These are phyloP conservation scores for Diogma glabrata DNA, from an alignment of 2,888 invertebrate genomes.

Conservation along the genomic window DNA sequence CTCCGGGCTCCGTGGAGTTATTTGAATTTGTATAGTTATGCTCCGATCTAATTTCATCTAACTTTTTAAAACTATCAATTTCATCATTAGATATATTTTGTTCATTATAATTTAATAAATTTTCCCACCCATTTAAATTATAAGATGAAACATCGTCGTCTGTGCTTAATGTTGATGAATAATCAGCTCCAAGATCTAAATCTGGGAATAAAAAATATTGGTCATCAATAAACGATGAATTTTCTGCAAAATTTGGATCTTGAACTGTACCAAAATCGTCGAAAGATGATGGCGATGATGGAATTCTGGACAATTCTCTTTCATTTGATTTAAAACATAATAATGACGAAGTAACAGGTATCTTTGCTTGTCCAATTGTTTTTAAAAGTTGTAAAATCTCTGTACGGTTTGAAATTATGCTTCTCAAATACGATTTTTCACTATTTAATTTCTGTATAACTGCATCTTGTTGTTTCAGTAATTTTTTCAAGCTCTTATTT, in stretches of 20 bases:
- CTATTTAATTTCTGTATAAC: slow-evolving; percentile 38
- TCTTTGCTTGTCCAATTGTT: slow-evolving; percentile 28
- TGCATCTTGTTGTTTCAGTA: slow-evolving; percentile 38
- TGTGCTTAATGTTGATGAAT: not conserved
- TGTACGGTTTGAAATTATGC: slow-evolving; percentile 41
- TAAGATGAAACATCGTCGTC: slow-evolving; percentile 15
- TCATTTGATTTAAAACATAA: not conserved
- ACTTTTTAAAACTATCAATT: not conserved
- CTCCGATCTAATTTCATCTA: slow-evolving; percentile 16
- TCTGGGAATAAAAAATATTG: slow-evolving; percentile 27
- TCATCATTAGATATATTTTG: not conserved
- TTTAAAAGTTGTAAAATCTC: slow-evolving; percentile 40
- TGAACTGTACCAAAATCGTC: slow-evolving; percentile 19
- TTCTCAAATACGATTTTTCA: slow-evolving; percentile 44
- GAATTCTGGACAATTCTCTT: not conserved
- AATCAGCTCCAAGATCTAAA: slow-evolving; percentile 17
- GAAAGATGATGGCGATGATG: slow-evolving; percentile 7
- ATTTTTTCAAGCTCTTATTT: slow-evolving; percentile 38
- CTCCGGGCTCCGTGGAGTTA: slow-evolving; percentile 35
- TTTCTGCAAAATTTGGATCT: slow-evolving; percentile 17
- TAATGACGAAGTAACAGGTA: slow-evolving; percentile 11
- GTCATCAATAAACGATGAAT: slow-evolving; percentile 19
- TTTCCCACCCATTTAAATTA: slow-evolving; percentile 21
- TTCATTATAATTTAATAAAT: slow-evolving; percentile 13
- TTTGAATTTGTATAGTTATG: slow-evolving; percentile 20